Evolutionary conservation across 2,797 vertebrate species (phyloP), one percentile per base, ranked within the genome.

Genomic region (Malacoctenus gilli): DNA sequence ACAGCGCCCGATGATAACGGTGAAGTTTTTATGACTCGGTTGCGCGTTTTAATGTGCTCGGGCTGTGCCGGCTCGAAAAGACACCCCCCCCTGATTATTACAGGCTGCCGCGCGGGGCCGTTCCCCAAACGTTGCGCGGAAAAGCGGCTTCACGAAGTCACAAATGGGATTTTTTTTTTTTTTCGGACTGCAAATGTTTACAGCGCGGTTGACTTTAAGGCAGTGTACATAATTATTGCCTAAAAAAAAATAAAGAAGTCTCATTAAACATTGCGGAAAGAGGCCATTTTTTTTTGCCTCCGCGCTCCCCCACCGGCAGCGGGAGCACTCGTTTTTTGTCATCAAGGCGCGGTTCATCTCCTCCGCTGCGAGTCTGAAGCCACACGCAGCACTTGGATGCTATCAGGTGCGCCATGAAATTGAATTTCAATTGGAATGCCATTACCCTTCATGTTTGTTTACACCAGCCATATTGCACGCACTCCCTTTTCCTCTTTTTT

Each of bases 371-470:
- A 25, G 49, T 39, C 31, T 16, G 32, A 51, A 59, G 49, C 36
- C 12, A 0, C 21, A 4, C 25, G 25, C 5, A 39, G 30, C 9
- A 31, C 9, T 11, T 25, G 15, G 41, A 20, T 46, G 41, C 30
- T 40, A 3, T 68, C 31, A 51, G 38, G 15, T 51, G 21, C 44
- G 55, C 44, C 46, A 14, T 39, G 37, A 31, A 32, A 40, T 38
- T 61, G 4, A 38, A 34, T 62, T 65, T 21, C 42, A 18, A 19
- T 23, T 42, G 20, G 20, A 36, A 30, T 59, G 41, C 46, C 18
- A 47, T 50, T 22, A 41, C 40, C 13, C 13, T 31, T 60, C n/a
- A 30, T 31, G 37, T 46, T 60, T 71, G 34, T 49, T 66, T 65
- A 13, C 28, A 1, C 41, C n/a, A 19, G 25, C 7, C 11, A 10